phyloP scores from a whole-genome alignment of 1,140 invertebrate genomes.

The Calephelis nemesis region DNA sequence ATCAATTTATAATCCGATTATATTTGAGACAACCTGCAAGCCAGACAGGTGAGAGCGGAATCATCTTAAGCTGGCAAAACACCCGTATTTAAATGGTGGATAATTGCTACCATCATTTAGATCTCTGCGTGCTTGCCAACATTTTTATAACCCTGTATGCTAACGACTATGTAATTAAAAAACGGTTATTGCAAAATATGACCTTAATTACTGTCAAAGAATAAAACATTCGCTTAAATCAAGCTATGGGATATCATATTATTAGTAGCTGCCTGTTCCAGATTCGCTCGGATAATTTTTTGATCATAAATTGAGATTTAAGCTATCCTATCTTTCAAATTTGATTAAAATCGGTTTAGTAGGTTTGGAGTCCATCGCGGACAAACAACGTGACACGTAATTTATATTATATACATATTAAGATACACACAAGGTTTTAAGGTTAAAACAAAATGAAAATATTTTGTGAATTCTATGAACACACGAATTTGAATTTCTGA shows the following conservation, averaged over 20 bases:
- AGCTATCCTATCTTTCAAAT: no score
- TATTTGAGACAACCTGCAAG: not conserved
- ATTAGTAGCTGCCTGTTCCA: no score
- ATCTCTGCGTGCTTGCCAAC: not conserved
- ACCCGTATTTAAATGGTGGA: not conserved
- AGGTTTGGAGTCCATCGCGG: no score
- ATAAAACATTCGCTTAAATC: not conserved
- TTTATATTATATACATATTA: no score
- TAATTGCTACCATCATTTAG: slow-evolving; percentile 10
- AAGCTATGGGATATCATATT: not conserved
- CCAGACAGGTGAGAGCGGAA: slow-evolving; percentile 7
- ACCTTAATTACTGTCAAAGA: slow-evolving; percentile 1
- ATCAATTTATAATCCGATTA: not conserved
- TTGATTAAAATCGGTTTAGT: no score
- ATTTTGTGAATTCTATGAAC: no score
- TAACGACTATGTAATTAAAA: not conserved
- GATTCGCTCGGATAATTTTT: no score
- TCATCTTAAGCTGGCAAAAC: slow-evolving; percentile 2
- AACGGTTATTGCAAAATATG: not conserved
- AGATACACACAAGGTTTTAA: no score
- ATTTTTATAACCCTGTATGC: not conserved
- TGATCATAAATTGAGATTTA: no score
- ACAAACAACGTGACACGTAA: no score
- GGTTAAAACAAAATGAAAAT: no score
- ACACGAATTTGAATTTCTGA: no score